Evolutionary conservation across 30 jellyfish, hydroid and myxozoan genomes (phyloP).

Genomic region (Cassiopea andromeda): DNA sequence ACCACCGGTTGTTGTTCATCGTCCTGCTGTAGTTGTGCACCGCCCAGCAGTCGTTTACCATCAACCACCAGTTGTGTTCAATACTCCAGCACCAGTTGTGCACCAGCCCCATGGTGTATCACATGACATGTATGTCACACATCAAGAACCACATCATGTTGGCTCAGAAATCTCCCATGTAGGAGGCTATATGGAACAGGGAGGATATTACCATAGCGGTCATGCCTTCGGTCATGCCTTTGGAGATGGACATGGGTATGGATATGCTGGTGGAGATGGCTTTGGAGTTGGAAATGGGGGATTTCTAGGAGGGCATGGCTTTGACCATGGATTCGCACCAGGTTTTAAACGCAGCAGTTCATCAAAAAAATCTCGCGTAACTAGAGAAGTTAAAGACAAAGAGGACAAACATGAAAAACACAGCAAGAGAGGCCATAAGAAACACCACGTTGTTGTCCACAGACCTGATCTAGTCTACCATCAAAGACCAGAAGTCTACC

Average conservation of each 20-base stretch:
- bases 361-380: conserved; percentile 49
- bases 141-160: conserved; percentile 74
- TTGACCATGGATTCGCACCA: conserved; percentile 16
- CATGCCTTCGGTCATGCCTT: conserved; percentile 26
- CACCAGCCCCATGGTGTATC: conserved; percentile 87
- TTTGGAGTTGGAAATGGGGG: conserved; percentile 30
- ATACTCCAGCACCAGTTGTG: conserved; percentile 88
- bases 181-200: conserved; percentile 82
- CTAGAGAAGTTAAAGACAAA: conserved; percentile 36
- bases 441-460: conserved; percentile 73
- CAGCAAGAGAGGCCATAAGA: conserved; percentile 53
- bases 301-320: conserved; percentile 44
- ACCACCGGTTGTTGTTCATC: conserved; percentile 88
- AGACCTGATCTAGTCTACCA: conserved; percentile 84
- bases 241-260: conserved; percentile 14
- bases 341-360: conserved; percentile 37
- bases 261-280: conserved; percentile 12
- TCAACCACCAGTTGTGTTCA: conserved; percentile 93
- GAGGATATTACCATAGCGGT: conserved; percentile 39
- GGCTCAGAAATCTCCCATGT: conserved; percentile 73
- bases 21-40: conserved; percentile 92
- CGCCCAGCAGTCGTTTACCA: conserved; percentile 87
- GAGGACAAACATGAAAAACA: conserved; percentile 24
- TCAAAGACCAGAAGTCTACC: conserved; percentile 83
- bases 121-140: conserved; percentile 86